Evolutionary conservation across 2,797 vertebrate species (phyloP), one percentile per base, ranked within the genome.

Genomic region (Amblyopsis hoosieri): DNA sequence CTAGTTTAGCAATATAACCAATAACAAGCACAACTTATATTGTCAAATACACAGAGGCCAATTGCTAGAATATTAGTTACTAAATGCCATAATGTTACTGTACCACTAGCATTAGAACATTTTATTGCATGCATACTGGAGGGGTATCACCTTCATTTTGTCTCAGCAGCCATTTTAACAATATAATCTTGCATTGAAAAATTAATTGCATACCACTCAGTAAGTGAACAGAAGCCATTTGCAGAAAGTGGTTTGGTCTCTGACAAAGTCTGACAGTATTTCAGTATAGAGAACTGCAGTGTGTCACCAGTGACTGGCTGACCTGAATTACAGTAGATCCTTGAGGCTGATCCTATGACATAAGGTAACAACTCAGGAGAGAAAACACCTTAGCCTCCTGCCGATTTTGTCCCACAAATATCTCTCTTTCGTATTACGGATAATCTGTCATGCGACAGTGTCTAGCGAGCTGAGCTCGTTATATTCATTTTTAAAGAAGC

Each of bases 401-500:
- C 33, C 5, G 33, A 37, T 58, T 53, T 42, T 15, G 45, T 15
- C 42, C 4, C 49, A 47, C 42, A 12, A 14, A 53, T 54, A 69
- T 64, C 74, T 62, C 67, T 78, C 75, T 76, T 63, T 74, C 66
- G 69, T 83, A 74, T 76, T 71, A 68, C 57, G 60, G 71, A 78
- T 37, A 37, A 37, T 37, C 5, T 37, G 8, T 37, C 23, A 29
- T 29, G 23, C 23, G 15, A 12, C 15, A 54, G 13, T 54, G 23
- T 29, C 23, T 13, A n/a, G 10, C 19, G 53, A 29, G 53, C 31
- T 54, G 12, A 54, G 19, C 10, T 12, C 19, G 23, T 29, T 54
- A 6, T 54, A 33, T 29, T 54, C 13, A 5, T 54, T 29, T 81
- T 81, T 58, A 85, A 80, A 84, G 86, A 75, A 81, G 23, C 23